Conservation (phyloP, 2,797 vertebrate species). For the Syncerus caffer region DNA sequence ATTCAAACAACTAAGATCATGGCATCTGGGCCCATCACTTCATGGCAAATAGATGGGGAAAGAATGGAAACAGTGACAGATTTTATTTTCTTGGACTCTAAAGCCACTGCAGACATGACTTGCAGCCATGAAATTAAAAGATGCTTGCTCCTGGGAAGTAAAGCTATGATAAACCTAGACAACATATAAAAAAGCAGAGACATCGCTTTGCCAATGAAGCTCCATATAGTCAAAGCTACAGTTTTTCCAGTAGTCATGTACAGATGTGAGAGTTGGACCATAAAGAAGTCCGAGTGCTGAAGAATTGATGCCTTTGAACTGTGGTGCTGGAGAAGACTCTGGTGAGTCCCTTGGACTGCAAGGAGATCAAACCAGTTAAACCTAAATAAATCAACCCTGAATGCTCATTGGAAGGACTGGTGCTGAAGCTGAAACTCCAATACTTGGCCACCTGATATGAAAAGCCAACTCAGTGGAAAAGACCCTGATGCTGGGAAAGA, state of each 20-base stretch:
- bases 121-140: not conserved
- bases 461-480: not conserved
- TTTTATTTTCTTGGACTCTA: not conserved
- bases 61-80: not conserved
- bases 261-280: not conserved
- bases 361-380: not conserved
- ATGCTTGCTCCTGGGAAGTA: not conserved
- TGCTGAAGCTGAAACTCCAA: not conserved
- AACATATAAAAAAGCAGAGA: not conserved
- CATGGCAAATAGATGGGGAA: not conserved
- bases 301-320: not conserved
- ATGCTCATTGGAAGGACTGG: not conserved
- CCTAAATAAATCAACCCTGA: not conserved
- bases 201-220: not conserved
- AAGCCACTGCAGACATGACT: not conserved
- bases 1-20: not conserved
- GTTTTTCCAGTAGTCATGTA: not conserved
- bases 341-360: not conserved
- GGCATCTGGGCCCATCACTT: not conserved
- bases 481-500: not conserved
- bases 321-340: not conserved
- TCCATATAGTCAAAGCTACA: not conserved
- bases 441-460: not conserved
- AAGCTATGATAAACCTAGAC: not conserved
- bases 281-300: not conserved